These are phyloP conservation scores for Chamaea fasciata DNA, from an alignment of 2,113 vertebrate genomes.

Conservation along the genomic window DNA sequence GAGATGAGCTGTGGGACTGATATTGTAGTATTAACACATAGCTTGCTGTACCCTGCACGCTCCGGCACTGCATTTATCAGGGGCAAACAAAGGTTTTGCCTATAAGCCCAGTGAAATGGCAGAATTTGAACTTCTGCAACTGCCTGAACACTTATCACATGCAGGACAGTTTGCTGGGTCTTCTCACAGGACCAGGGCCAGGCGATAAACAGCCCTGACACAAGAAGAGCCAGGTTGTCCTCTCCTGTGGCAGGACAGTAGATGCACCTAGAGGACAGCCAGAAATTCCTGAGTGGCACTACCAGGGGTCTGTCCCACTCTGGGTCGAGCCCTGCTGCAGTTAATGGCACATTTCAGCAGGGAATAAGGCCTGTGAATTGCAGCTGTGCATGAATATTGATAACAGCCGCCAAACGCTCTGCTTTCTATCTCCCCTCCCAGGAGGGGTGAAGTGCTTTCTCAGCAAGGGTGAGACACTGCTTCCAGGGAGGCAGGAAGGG, in stretches of 20 bases:
- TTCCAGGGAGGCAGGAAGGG: constrained; percentile 40
- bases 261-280: not conserved
- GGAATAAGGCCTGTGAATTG: not conserved
- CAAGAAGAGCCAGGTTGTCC: not conserved
- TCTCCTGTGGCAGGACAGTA: not conserved
- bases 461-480: constrained; percentile 41
- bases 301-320: not conserved
- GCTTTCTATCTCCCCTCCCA: constrained; percentile 17
- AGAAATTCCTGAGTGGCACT: not conserved
- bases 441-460: constrained; percentile 40
- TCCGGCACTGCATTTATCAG: not conserved
- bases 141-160: not conserved
- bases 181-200: not conserved
- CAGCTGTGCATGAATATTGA: constrained; percentile 57
- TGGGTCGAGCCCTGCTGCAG: not conserved
- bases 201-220: not conserved
- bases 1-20: not conserved
- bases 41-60: not conserved
- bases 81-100: not conserved
- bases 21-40: not conserved
- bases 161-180: not conserved
- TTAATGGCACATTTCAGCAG: not conserved
- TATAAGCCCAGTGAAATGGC: not conserved
- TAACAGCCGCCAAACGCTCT: not conserved
- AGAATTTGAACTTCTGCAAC: not conserved